phyloP scores from a whole-genome alignment of 2,113 vertebrate genomes.

The Brachionichthys hirsutus region DNA sequence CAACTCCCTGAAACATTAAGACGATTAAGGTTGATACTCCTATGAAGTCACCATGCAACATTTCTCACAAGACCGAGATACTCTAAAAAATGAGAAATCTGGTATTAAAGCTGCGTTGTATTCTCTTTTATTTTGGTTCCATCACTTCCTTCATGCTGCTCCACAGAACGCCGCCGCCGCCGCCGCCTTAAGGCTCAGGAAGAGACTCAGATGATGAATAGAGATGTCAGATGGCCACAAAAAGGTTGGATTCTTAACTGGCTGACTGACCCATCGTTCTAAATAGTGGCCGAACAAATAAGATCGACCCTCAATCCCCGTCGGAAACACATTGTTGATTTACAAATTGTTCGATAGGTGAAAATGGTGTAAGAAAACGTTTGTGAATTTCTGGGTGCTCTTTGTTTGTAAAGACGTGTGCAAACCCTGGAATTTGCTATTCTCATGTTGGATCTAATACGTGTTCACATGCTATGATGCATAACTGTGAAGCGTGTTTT shows the following conservation, averaged over 20 bases:
- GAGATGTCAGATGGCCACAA: slow-evolving; percentile 62
- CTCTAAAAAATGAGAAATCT: background rate
- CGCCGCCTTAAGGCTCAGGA: slow-evolving; percentile 29
- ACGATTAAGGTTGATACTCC: background rate
- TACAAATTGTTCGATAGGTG: slow-evolving; percentile 39
- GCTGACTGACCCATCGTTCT: slow-evolving; percentile 52
- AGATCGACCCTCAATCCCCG: slow-evolving; percentile 51
- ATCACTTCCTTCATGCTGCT: no score
- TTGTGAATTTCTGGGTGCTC: slow-evolving; percentile 4
- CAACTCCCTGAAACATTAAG: no score
- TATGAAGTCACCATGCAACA: background rate
- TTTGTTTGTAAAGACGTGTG: slow-evolving; percentile 30
- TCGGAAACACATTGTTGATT: slow-evolving; percentile 51
- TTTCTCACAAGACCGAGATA: slow-evolving; percentile 1
- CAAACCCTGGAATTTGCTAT: background rate
- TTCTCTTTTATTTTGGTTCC: no score
- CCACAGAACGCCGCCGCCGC: slow-evolving; percentile 20
- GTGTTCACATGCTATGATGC: slow-evolving; percentile 9
- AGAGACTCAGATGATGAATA: slow-evolving; percentile 63
- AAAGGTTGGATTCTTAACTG: slow-evolving; percentile 56
- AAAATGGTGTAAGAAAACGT: slow-evolving; percentile 3
- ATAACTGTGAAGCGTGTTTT: slow-evolving; percentile 7
- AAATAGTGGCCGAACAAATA: slow-evolving; percentile 54
- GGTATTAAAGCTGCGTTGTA: background rate
- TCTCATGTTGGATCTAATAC: slow-evolving; percentile 1